Evolutionary conservation across 2,113 vertebrate species (phyloP).

Genomic region (Ceratotherium simum): DNA sequence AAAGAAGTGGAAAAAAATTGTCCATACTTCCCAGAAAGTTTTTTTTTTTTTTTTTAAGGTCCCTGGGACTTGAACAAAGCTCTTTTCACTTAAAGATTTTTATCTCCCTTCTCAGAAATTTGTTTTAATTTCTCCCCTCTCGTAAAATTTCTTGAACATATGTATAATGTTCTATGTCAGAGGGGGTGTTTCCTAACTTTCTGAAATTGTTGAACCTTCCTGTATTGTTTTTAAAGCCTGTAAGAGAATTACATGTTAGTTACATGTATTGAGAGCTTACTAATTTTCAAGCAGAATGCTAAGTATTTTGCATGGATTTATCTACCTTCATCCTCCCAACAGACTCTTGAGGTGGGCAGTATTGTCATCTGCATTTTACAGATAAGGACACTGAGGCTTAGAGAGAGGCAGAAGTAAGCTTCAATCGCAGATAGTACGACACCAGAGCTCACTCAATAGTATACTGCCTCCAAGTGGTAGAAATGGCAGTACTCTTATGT

Average conservation of each 20-base stretch:
- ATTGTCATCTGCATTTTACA: background rate
- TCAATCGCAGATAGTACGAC: background rate
- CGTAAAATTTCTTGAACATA: background rate
- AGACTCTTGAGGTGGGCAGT: background rate
- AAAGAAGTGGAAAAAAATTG: slow-evolving; percentile 1
- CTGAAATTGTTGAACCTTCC: slow-evolving; percentile 1
- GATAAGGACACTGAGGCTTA: background rate
- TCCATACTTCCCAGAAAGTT: background rate
- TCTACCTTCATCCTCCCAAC: background rate
- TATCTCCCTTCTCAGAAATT: slow-evolving; percentile 9
- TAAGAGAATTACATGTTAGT: background rate
- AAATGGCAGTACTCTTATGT: background rate
- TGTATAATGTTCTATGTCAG: background rate
- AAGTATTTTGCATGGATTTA: background rate
- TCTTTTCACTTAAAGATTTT: slow-evolving; percentile 10
- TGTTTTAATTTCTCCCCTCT: background rate
- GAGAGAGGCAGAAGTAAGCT: background rate
- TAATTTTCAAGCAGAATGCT: background rate
- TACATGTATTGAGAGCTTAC: background rate
- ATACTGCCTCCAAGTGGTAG: background rate
- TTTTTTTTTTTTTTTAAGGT: background rate
- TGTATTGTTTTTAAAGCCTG: slow-evolving; percentile 31
- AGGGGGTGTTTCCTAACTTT: background rate
- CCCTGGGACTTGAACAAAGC: background rate
- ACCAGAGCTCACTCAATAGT: background rate